These are phyloP conservation scores for Polyodon spathula DNA, from an alignment of 2,113 vertebrate species.

Conservation along the genomic window DNA sequence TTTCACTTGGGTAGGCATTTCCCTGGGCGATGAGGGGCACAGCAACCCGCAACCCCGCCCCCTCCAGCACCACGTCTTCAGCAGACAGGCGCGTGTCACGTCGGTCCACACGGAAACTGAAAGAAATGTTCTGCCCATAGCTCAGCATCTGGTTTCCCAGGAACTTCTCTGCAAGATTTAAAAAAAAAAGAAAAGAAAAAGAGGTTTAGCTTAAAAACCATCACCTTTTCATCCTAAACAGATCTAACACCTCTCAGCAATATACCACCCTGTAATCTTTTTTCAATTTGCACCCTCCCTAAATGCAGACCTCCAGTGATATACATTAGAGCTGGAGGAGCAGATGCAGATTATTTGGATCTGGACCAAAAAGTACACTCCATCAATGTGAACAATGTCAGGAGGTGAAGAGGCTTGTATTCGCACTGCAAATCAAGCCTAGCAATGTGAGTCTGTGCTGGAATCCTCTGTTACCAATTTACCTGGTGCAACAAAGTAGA, in stretches of 20 bases:
- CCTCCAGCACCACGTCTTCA: constrained; percentile 88
- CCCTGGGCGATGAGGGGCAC: constrained; percentile 92
- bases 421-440: too few relatives aligned
- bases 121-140: constrained; percentile 84
- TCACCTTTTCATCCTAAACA: too few relatives aligned
- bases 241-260: too few relatives aligned
- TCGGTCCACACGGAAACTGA: constrained; percentile 80
- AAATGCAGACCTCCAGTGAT: too few relatives aligned
- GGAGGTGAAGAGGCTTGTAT: too few relatives aligned
- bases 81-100: constrained; percentile 82
- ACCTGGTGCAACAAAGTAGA: constrained; percentile 91
- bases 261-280: too few relatives aligned
- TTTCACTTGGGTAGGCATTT: constrained; percentile 85
- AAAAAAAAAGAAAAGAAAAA: not conserved
- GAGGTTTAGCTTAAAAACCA: too few relatives aligned
- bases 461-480: constrained; percentile 15
- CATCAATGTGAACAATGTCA: too few relatives aligned
- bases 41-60: constrained; percentile 65
- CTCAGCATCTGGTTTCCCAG: constrained; percentile 84
- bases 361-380: too few relatives aligned
- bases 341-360: too few relatives aligned
- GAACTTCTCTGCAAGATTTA: constrained; percentile 66
- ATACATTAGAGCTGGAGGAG: too few relatives aligned
- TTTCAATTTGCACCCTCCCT: too few relatives aligned
- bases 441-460: not conserved